These are phyloP conservation scores for Sebastes variabilis DNA, from an alignment of 2,797 vertebrate genomes.

Conservation along the genomic window DNA sequence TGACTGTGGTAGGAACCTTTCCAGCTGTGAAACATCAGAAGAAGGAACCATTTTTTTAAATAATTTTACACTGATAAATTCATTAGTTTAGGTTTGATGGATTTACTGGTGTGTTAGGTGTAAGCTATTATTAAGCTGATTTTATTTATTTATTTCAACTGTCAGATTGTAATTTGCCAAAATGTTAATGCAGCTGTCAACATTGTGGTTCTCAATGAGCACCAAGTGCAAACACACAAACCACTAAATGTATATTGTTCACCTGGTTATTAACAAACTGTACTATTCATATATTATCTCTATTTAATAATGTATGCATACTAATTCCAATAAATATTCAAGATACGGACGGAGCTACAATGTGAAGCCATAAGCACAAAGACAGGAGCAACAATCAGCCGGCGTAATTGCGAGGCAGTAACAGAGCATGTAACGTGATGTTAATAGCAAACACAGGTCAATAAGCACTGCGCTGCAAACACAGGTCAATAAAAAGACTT, in stretches of 20 bases:
- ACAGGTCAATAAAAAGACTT: slow-evolving; percentile 46
- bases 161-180: neutral
- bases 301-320: neutral
- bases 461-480: slow-evolving; percentile 16
- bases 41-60: neutral
- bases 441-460: slow-evolving; percentile 41
- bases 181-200: neutral
- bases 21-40: neutral
- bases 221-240: neutral
- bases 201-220: neutral
- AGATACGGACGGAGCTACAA: neutral
- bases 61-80: neutral
- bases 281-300: neutral
- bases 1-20: neutral
- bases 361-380: neutral
- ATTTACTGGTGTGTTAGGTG: neutral
- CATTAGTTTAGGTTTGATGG: neutral
- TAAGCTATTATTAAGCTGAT: neutral
- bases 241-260: neutral
- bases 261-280: neutral
- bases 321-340: neutral
- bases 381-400: neutral
- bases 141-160: neutral
- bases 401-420: neutral
- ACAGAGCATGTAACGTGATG: neutral